phyloP scores from a whole-genome alignment of 2,113 vertebrate species.

The Bubalus kerabau region DNA sequence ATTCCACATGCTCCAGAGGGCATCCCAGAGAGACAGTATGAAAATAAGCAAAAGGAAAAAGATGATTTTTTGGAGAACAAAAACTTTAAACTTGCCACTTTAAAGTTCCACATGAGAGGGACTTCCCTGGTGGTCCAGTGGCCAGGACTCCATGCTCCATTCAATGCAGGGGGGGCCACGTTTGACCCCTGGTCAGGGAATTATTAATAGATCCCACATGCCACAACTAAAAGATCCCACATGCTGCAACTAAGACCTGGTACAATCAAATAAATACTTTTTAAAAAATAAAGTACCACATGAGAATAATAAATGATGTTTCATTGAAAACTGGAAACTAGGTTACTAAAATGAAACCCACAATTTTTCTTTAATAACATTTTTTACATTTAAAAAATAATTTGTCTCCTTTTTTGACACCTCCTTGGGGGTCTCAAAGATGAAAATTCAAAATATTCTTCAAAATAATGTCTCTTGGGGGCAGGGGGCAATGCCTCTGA shows the following conservation, averaged over 20 bases:
- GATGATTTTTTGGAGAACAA: background rate
- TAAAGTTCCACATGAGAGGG: background rate
- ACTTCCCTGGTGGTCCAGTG: background rate
- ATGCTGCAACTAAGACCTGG: background rate
- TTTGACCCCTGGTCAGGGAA: background rate
- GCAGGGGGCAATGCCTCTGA: background rate
- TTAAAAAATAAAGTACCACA: background rate
- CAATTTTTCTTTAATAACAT: background rate
- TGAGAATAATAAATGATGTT: background rate
- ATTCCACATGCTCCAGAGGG: background rate
- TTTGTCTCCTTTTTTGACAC: background rate
- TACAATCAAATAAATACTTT: background rate
- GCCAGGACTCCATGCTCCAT: background rate
- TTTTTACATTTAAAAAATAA: background rate
- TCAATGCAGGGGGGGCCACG: background rate
- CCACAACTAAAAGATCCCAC: background rate
- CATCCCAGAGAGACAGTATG: background rate
- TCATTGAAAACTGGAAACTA: background rate
- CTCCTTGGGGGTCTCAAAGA: background rate
- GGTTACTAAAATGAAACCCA: background rate
- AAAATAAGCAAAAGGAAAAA: slow-evolving; percentile 1
- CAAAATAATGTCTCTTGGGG: background rate
- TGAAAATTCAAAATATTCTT: background rate
- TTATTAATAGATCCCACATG: background rate
- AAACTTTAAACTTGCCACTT: background rate